Evolutionary conservation across 2,113 vertebrate genomes (phyloP), one percentile per base, ranked within the genome.

Genomic region (Hoplias malabaricus): DNA sequence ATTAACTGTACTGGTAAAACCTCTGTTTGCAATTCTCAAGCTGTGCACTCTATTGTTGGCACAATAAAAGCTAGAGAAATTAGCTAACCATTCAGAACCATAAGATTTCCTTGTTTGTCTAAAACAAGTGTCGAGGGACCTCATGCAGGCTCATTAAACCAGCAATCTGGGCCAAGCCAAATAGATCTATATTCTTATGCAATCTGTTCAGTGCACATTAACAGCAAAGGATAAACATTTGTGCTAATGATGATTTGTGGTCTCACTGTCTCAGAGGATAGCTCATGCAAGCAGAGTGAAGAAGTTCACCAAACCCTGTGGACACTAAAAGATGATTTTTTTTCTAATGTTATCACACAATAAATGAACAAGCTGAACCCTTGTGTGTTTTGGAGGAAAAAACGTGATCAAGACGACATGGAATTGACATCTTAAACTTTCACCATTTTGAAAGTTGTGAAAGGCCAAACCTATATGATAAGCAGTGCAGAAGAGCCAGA

Each of bases 221-320:
- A 57, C 11, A 3, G 31, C 23, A 27, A 1, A n/a, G 50, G 46
- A 10, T 42, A 33, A 72, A 72, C 48, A 12, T 21, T 73, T 34
- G 78, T 75, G 81, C 84, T 73, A 21, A 29, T 50, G 48, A 46
- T 82, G 78, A 82, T 84, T 85, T 85, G 83, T 81, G 53, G 69
- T 78, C 36, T 29, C 53, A 48, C 80, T 54, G 70, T 71, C 78
- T 78, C 31, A 27, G 76, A 74, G 70, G 54, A 50, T 36, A 36
- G 74, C 57, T 66, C 31, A 61, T 59, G 75, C 68, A 73, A 81
- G 56, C 27, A 53, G 66, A 70, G 54, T 46, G 21, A 81, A 80
- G 69, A 81, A 83, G 90, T 86, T 88, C 72, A 84, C 73, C 84
- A 86, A 88, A 83, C 86, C 61, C 71, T 1, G 66, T 46, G 63